Evolutionary conservation across 2,113 vertebrate species (phyloP).

Genomic region (Saguinus imperator): DNA sequence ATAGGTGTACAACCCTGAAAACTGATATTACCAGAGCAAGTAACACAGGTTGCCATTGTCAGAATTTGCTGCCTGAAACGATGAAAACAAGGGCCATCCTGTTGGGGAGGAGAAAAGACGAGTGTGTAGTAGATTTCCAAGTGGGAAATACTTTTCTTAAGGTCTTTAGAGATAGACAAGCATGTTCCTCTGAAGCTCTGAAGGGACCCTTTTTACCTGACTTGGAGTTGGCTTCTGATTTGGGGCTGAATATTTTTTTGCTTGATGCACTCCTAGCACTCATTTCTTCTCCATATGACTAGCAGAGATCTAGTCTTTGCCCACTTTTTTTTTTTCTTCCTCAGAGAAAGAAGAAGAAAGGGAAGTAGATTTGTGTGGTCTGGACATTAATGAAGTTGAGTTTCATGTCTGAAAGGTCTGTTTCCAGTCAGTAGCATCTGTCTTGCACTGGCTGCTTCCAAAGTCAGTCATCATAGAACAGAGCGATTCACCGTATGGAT

Average conservation of each 20-base stretch:
- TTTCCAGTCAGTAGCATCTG: background rate
- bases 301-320: background rate
- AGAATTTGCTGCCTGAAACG: background rate
- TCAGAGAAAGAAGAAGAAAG: background rate
- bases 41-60: background rate
- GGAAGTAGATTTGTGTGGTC: background rate
- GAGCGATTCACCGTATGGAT: background rate
- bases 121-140: background rate
- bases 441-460: background rate
- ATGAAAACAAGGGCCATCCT: background rate
- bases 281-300: background rate
- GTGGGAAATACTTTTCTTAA: background rate
- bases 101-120: too few relatives aligned
- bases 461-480: fast-evolving
- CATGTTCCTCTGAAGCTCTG: background rate
- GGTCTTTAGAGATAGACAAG: background rate
- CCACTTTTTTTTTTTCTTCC: background rate
- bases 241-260: background rate
- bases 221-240: background rate
- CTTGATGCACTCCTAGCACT: background rate
- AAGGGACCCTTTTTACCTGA: background rate
- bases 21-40: background rate
- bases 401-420: background rate
- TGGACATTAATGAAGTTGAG: too few relatives aligned
- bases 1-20: background rate